Evolutionary conservation across 2,113 vertebrate species (phyloP), one percentile per base, ranked within the genome.

Genomic region (Sylvilagus bachmani): DNA sequence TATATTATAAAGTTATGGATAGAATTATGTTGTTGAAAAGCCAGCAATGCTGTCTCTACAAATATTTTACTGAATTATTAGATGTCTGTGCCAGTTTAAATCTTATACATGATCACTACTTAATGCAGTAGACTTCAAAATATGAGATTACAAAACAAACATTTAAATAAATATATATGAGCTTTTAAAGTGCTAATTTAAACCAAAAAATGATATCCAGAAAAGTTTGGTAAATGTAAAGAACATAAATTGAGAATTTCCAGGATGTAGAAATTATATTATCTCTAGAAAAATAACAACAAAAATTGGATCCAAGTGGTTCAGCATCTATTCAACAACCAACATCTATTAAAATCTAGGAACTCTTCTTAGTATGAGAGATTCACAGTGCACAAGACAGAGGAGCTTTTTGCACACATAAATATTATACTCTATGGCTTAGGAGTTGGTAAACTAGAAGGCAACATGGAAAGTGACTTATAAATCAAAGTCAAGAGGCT

Each of bases 281-380:
- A 17, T 77, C 78, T 93, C 29, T 53, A 67, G 53, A 86, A 86
- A 36, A 84, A 75, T 55, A 61, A 70, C 21, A 64, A 79, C 7
- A 58, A 8, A 25, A 2, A 44, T 38, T 75, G 16, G 27, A 27
- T 17, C 31, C 25, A n/a, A n/a, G 53, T n/a, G 4, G 12, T 53
- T 90, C 49, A 93, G 29, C 49, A 67, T 86, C 90, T 93, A 71
- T 64, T 61, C 69, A 88, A 36, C 49, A 73, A 21, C 16, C 66
- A 90, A 66, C 2, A 90, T 38, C 24, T 64, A 55, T 58, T 64
- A 77, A 33, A 24, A 78, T 14, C 61, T 44, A 70, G 53, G 29
- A 75, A 81, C 38, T 51, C 49, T 27, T 71, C 25, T 36, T 29
- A 13, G 8, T 13, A 27, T 61, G 29, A 58, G 12, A 75, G 51